These are phyloP conservation scores for Pristionchus maxplancki DNA, from an alignment of 2,888 invertebrate genomes.

Conservation along the genomic window DNA sequence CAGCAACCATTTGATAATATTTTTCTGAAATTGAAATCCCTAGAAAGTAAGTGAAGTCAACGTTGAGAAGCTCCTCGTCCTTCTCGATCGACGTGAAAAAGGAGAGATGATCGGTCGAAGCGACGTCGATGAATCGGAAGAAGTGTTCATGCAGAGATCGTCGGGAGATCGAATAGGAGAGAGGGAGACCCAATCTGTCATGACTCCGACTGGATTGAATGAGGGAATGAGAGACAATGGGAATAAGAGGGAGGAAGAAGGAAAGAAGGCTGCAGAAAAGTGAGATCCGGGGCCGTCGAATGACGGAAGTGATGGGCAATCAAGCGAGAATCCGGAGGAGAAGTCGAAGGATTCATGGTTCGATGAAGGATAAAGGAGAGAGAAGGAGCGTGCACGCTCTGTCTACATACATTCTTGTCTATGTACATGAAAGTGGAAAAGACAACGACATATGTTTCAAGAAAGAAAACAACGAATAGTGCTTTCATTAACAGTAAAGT, in stretches of 20 bases:
- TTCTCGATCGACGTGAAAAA: not conserved
- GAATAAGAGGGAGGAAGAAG: not conserved
- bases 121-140: constrained; percentile 3
- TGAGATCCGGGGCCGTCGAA: not conserved
- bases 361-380: not conserved
- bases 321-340: constrained; percentile 42
- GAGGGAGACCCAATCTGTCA: constrained; percentile 14
- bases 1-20: not conserved
- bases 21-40: not conserved
- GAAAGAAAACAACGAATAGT: not conserved
- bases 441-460: not conserved
- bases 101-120: not conserved
- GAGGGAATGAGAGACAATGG: not conserved
- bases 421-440: not conserved
- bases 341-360: not conserved
- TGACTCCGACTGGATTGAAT: not conserved
- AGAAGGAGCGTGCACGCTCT: not conserved
- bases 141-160: not conserved
- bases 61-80: constrained; percentile 19
- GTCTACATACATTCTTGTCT: not conserved
- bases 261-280: constrained; percentile 12
- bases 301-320: constrained; percentile 32
- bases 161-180: not conserved
- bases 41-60: not conserved
- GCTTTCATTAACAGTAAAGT: not conserved